Evolutionary conservation across 2,888 invertebrate genomes (phyloP), one percentile per base, ranked within the genome.

Genomic region (Branchellion lobata): DNA sequence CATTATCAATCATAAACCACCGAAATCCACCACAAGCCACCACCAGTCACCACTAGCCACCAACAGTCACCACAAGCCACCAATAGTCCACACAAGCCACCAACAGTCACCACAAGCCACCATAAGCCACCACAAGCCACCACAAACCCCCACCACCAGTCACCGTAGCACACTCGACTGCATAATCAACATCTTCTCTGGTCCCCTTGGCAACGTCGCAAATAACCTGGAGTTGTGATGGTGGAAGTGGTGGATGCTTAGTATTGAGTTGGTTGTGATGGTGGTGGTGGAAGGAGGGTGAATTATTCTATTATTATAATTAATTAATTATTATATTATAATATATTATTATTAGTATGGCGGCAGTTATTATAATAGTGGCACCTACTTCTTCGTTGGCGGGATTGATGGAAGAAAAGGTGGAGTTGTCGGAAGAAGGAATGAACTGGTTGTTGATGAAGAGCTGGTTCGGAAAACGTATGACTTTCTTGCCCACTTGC

Each of bases 361-460:
- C n/a, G n/a, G n/a, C n/a, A n/a, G n/a, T n/a, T n/a, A n/a, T n/a
- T n/a, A n/a, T n/a, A n/a, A 57, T 57, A n/a, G n/a, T 14, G 5
- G 61, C 14, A 5, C 24, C n/a, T n/a, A 84, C 90, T 78, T 91
- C 90, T 87, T 96, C 97, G 84, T 93, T 93, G 1, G 92, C 91
- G 0, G 97, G 97, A 87, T 97, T 95, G 0, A 96, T 90, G 1
- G 88, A 87, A 75, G 88, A 85, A 72, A 92, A 87, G 0, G 90
- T 90, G 81, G 91, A 90, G 1, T 91, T 91, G 79, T 92, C 85
- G 1, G 87, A 92, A 0, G 94, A 91, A 86, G 96, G 91, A 8
- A 86, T 90, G 86, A 98, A 98, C 85, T 93, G 90, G 0, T 96
- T 96, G 87, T 95, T 91, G 83, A 97, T 93, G 85, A 96, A 97